Evolutionary conservation across 1,140 invertebrate genomes (phyloP), one percentile per base, ranked within the genome.

Genomic region (Phocides pigmalion): DNA sequence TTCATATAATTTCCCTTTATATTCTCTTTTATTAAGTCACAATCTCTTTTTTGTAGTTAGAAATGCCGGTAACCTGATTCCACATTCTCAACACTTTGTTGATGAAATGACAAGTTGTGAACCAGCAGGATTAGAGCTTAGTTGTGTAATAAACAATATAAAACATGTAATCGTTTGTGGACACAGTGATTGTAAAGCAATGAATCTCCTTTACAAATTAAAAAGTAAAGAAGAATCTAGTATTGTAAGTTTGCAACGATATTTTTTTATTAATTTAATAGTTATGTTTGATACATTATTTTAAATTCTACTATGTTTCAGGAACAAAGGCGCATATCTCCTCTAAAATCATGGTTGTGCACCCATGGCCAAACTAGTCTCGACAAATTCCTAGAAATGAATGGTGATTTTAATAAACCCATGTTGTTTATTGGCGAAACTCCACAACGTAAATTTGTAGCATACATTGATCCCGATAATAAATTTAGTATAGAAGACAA

Each of bases 121-220:
- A 92, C 97, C 98, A 8, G 98, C 97, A 9, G 98, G 98, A 5
- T 88, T 99, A 66, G 98, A 99, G 92, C 92, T 99, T 28, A 97
- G 97, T 19, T 99, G 98, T 84, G 94, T 98, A 20, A 94, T 98
- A n/a, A 98, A 98, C 82, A 95, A 97, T 76, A 98, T 99, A 44
- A 94, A 95, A 56, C 97, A 99, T 84, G 95, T 99, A 46, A 97
- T 99, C 66, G 97, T 99, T 9, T 99, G 98, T 82, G 98, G 98
- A 0, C 98, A 99, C 84, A 98, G 98, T 44, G 98, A 99, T 89
- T 99, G 98, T 86, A 99, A 99, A 94, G 98, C 98, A 3, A 98
- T 99, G 95, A 98, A 98, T 93, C 93, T 98, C 37, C 90, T 99
- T 1, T 97, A 98, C 81, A 94, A 95, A 78, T 89, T 99, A 35